Percentiles rank a stretch among this genome's conserved stretches.
These are phyloP conservation scores for Drosophila falleni DNA, from an alignment of 2,888 invertebrate species.

Conservation along the genomic window DNA sequence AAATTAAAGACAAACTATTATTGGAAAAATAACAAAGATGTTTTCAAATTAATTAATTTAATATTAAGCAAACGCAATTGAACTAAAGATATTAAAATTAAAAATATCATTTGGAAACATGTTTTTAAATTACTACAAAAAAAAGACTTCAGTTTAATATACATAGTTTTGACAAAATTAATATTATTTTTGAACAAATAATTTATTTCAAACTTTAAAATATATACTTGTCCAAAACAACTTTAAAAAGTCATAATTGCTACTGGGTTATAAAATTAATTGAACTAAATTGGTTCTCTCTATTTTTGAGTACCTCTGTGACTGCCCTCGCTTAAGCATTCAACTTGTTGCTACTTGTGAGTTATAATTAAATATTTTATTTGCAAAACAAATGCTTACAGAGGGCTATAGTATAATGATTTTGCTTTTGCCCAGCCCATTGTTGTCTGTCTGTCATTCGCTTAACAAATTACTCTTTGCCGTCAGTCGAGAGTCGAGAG, in stretches of 20 bases:
- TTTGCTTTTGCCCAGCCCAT: slow-evolving; percentile 25
- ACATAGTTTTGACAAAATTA: too few species aligned
- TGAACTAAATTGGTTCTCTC: too few species aligned
- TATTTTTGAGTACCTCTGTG: background rate
- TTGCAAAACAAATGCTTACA: slow-evolving; percentile 1
- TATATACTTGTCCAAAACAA: too few species aligned
- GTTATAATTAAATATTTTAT: slow-evolving; percentile 49
- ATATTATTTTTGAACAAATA: too few species aligned
- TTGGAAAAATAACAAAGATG: background rate
- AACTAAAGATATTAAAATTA: too few species aligned
- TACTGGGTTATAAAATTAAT: too few species aligned
- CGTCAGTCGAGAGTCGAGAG: slow-evolving; percentile 11
- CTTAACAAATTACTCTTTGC: slow-evolving; percentile 68
- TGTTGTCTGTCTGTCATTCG: slow-evolving; percentile 59
- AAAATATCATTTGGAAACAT: too few species aligned
- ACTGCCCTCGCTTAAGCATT: slow-evolving; percentile 17
- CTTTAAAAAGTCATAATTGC: too few species aligned
- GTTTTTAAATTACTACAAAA: too few species aligned
- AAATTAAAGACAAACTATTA: background rate
- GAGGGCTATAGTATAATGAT: slow-evolving; percentile 11
- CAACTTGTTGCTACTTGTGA: slow-evolving; percentile 29
- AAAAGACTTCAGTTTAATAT: too few species aligned
- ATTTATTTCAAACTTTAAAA: too few species aligned
- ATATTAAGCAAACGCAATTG: too few species aligned
- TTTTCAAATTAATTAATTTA: background rate